These are phyloP conservation scores for Drosophila paranaensis DNA, from an alignment of 2,888 invertebrate genomes.

Conservation along the genomic window DNA sequence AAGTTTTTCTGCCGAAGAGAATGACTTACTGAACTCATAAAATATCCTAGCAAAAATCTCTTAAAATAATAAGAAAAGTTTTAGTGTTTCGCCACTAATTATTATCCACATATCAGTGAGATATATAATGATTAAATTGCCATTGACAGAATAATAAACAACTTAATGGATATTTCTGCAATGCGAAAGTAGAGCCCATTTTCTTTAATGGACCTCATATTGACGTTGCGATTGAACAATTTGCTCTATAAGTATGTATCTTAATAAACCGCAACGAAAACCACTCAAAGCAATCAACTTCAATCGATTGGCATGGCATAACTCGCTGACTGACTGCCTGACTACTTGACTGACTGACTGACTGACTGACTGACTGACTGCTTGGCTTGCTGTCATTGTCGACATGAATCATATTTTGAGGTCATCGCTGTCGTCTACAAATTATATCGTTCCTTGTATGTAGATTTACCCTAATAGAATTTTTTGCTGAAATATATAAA, in stretches of 20 bases:
- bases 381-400: constrained; percentile 47
- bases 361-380: constrained; percentile 19
- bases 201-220: constrained; percentile 38
- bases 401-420: constrained; percentile 54
- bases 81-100: not conserved
- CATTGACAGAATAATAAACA: constrained; percentile 24
- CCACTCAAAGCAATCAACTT: constrained; percentile 59
- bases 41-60: not conserved
- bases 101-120: not conserved
- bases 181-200: constrained; percentile 31
- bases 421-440: constrained; percentile 35
- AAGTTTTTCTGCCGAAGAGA: not conserved
- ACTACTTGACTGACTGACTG: constrained; percentile 6
- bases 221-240: constrained; percentile 43
- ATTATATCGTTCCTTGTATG: constrained; percentile 27
- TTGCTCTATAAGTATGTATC: constrained; percentile 46
- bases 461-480: constrained; percentile 12
- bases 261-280: constrained; percentile 47
- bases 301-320: constrained; percentile 47
- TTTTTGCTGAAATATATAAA: constrained; percentile 11
- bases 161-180: constrained; percentile 14
- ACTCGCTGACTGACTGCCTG: constrained; percentile 25
- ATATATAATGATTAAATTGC: constrained; percentile 12
- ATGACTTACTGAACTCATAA: not conserved
- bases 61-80: not conserved